phyloP scores from a whole-genome alignment of 2,113 vertebrate species.

The Lontra canadensis region DNA sequence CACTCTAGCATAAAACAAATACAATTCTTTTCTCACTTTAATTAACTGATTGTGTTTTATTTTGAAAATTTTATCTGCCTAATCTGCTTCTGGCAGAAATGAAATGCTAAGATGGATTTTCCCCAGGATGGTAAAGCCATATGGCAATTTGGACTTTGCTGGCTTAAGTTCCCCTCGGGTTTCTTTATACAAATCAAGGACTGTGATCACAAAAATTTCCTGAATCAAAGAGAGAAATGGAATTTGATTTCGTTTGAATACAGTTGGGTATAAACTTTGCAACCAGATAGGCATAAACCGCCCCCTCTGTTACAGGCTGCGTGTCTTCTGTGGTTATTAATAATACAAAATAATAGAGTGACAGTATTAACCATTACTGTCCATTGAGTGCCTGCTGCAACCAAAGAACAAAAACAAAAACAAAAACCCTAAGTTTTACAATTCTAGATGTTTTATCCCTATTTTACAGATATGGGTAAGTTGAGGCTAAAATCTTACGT shows the following conservation, averaged over 20 bases:
- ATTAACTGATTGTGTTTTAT: slow-evolving; percentile 77
- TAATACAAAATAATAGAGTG: background rate
- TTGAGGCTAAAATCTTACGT: background rate
- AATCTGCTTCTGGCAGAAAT: slow-evolving; percentile 76
- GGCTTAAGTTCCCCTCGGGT: background rate
- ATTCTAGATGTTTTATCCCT: background rate
- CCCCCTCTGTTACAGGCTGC: background rate
- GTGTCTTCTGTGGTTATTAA: background rate
- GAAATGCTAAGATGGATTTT: slow-evolving; percentile 70
- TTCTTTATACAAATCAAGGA: slow-evolving; percentile 33
- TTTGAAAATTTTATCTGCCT: slow-evolving; percentile 72
- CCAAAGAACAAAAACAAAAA: background rate
- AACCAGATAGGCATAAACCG: background rate
- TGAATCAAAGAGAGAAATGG: slow-evolving; percentile 22
- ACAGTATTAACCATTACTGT: too few species aligned
- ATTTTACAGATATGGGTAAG: background rate
- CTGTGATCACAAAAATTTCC: slow-evolving; percentile 28
- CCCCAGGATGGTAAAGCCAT: slow-evolving; percentile 51
- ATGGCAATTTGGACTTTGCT: slow-evolving; percentile 55
- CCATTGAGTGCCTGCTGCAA: background rate
- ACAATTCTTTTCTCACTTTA: slow-evolving; percentile 71
- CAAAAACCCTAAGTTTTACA: background rate
- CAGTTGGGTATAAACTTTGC: background rate
- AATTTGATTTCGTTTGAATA: background rate
- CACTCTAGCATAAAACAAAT: slow-evolving; percentile 65